Evolutionary conservation across 2,888 invertebrate species (phyloP).

Genomic region (Microplitis deprimator): DNA sequence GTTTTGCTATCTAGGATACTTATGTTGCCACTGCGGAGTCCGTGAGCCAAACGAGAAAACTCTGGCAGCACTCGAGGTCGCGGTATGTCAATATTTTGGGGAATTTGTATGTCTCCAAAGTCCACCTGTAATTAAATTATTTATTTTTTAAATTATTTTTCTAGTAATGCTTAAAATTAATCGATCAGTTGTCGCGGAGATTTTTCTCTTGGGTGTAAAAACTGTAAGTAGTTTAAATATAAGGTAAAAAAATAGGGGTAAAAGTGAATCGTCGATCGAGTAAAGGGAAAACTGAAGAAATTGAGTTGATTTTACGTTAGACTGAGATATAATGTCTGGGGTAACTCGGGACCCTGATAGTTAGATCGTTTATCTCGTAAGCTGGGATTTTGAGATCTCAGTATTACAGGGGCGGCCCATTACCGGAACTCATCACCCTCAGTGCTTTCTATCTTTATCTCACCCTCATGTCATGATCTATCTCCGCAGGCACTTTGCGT

Average conservation of each 20-base stretch:
- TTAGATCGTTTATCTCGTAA: constrained; percentile 66
- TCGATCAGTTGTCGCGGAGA: too few relatives aligned
- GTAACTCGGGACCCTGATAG: constrained; percentile 60
- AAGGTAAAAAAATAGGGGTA: too few relatives aligned
- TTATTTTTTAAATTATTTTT: neutral
- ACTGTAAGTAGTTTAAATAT: too few relatives aligned
- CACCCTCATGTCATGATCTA: constrained; percentile 31
- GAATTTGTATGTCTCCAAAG: constrained; percentile 88
- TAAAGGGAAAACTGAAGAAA: too few relatives aligned
- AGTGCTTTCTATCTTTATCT: constrained; percentile 9
- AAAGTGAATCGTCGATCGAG: too few relatives aligned
- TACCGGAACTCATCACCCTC: constrained; percentile 48
- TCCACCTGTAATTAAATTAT: constrained; percentile 78
- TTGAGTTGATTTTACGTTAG: too few relatives aligned
- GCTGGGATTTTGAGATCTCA: constrained; percentile 63
- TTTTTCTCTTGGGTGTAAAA: too few relatives aligned
- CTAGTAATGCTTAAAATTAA: neutral
- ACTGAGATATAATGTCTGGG: too few relatives aligned
- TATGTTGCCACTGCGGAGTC: constrained; percentile 90
- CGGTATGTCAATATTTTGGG: constrained; percentile 85
- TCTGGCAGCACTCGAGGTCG: constrained; percentile 86
- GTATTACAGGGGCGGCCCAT: constrained; percentile 52
- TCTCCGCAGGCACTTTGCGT: constrained; percentile 42
- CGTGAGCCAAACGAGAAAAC: constrained; percentile 89
- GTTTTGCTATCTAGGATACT: constrained; percentile 93